phyloP scores from a whole-genome alignment of 37 sponge, comb jelly and placozoan species.

The Petrosia ficiformis region DNA sequence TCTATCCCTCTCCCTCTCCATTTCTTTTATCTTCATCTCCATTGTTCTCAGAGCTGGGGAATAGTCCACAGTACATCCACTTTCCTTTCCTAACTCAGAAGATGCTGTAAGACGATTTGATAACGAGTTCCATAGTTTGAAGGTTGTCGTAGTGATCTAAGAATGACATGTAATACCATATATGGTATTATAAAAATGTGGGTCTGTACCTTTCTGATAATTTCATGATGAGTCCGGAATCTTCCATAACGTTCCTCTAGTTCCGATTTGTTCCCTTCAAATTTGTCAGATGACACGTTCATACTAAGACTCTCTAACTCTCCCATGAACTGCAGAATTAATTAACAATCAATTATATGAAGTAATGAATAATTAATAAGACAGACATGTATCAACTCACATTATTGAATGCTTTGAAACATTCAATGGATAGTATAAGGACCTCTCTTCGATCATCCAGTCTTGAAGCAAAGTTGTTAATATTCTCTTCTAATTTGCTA shows the following conservation, averaged over 20 bases:
- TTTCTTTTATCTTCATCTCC: not conserved
- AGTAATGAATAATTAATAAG: not conserved
- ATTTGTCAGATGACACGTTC: not conserved
- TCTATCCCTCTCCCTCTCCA: not conserved
- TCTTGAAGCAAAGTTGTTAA: slow-evolving; percentile 24
- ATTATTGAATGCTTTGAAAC: slow-evolving; percentile 9
- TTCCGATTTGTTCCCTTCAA: not conserved
- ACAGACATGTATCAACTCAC: not conserved
- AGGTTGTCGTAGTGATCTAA: not conserved
- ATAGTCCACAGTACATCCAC: not conserved
- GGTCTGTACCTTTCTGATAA: not conserved
- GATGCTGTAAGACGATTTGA: not conserved
- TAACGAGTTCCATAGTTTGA: not conserved
- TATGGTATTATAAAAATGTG: no score
- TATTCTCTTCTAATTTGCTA: slow-evolving; percentile 9
- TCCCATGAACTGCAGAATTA: not conserved
- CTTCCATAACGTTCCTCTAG: not conserved
- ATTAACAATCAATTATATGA: no score
- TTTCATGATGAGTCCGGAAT: not conserved
- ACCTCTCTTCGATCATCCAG: slow-evolving; percentile 60
- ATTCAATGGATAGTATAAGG: slow-evolving; percentile 28
- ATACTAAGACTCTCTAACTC: not conserved
- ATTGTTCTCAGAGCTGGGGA: not conserved
- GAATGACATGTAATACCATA: not conserved
- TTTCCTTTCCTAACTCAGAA: not conserved